Evolutionary conservation across 2,113 vertebrate species (phyloP), one percentile per base, ranked within the genome.

Genomic region (Chloropsis hardwickii): DNA sequence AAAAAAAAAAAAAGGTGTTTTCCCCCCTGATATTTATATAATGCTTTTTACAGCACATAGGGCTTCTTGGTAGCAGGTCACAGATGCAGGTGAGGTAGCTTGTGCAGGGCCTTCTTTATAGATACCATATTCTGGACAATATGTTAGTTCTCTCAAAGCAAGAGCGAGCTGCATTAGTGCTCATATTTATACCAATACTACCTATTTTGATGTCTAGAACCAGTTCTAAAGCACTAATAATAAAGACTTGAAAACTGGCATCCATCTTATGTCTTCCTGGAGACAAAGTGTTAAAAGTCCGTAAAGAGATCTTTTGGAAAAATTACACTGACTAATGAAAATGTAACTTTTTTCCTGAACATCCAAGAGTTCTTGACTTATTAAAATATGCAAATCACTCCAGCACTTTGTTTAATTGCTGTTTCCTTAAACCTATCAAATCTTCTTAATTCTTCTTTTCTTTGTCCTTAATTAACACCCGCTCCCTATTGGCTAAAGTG

Each of bases 401-500:
- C 78, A 94, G 42, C 47, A 95, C 84, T 95, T 96, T 95, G 64
- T 95, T 94, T 96, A 94, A 97, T 97, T 88, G 80, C 78, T 93
- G 71, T 84, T 97, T 96, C 90, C 95, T 96, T 95, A 95, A 96
- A 95, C 88, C 78, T 69, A 84, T 79, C 95, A 96, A 97, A 94
- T 97, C 71, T 92, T 94, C 89, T 95, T 97, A 95, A 95, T 95
- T 94, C 67, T 74, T 61, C 66, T 88, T 71, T 80, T 95, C 87
- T 95, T 88, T 96, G 72, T 94, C 77, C 90, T 95, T 97, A 96
- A 97, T 97, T 97, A 97, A 96, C 90, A 94, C 62, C 45, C 22
- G 9, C 62, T 96, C 94, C 88, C 86, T 87, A 61, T 29, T 95
- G 95, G 67, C 42, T 89, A 21, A 84, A 85, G 64, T 72, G 71